phyloP scores from a whole-genome alignment of 2,888 invertebrate genomes.

The Andrena chrysosceles region DNA sequence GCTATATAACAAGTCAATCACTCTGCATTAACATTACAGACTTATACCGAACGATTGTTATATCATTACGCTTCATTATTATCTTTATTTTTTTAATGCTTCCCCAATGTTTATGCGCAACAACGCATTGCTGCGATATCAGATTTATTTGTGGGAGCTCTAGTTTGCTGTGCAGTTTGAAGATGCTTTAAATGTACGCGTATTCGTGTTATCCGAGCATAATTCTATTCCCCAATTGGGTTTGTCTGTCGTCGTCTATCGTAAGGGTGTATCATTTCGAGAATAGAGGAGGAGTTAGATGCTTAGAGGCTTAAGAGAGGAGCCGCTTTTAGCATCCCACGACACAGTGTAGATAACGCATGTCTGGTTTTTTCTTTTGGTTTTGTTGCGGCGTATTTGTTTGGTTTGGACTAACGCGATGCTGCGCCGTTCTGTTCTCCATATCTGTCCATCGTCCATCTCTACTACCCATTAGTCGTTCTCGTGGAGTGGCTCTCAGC shows the following conservation, averaged over 20 bases:
- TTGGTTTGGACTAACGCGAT: conserved; percentile 81
- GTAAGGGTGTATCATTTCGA: background rate
- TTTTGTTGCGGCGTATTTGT: conserved; percentile 78
- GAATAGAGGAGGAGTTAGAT: conserved; percentile 11
- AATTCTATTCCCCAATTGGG: background rate
- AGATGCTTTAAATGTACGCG: conserved; percentile 10
- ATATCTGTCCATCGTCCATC: conserved; percentile 87
- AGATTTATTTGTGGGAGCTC: conserved; percentile 9
- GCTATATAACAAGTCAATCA: conserved; percentile 24
- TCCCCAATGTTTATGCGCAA: conserved; percentile 30
- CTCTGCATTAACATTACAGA: conserved; percentile 28
- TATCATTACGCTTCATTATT: conserved; percentile 38
- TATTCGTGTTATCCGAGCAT: background rate
- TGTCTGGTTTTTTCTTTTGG: conserved; percentile 77
- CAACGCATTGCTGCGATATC: conserved; percentile 5
- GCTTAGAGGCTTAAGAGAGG: conserved; percentile 6
- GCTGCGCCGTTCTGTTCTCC: conserved; percentile 71
- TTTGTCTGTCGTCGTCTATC: background rate
- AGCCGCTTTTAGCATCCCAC: conserved; percentile 45
- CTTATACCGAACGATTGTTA: conserved; percentile 8
- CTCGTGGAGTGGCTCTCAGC: conserved; percentile 94
- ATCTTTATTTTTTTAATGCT: conserved; percentile 35
- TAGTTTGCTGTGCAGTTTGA: background rate
- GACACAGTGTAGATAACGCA: conserved; percentile 76
- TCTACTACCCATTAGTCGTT: conserved; percentile 88